phyloP scores from a whole-genome alignment of 2,888 invertebrate species.

The Patella caerulea region DNA sequence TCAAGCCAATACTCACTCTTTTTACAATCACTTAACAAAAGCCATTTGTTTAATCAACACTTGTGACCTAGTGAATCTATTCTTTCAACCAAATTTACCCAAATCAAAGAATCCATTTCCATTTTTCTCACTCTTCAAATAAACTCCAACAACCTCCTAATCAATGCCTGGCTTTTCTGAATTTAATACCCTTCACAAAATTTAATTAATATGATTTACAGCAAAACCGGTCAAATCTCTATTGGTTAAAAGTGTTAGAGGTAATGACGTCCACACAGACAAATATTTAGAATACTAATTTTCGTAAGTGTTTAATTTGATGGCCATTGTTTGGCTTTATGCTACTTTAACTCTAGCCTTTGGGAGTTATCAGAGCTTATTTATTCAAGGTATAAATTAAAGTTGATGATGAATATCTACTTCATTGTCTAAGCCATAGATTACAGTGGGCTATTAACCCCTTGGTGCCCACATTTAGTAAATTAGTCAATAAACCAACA shows the following conservation, averaged over 20 bases:
- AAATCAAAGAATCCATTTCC: background rate
- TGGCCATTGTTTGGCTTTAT: background rate
- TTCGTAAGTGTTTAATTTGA: background rate
- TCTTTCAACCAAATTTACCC: constrained; percentile 7
- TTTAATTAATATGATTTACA: background rate
- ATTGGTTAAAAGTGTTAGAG: background rate
- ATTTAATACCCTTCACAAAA: background rate
- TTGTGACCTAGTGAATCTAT: constrained; percentile 7
- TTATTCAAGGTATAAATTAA: background rate
- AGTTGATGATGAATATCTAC: background rate
- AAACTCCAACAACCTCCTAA: background rate
- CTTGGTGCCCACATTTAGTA: background rate
- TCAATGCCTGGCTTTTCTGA: background rate
- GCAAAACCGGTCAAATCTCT: background rate
- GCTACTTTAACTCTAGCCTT: background rate
- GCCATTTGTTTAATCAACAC: constrained; percentile 6
- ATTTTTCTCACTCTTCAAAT: background rate
- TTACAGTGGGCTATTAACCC: background rate
- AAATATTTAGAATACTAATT: constrained; percentile 11
- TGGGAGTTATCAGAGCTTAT: background rate
- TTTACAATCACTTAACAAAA: constrained; percentile 10
- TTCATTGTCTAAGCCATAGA: background rate
- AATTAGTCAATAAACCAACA: too few species aligned
- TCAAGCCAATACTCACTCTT: background rate
- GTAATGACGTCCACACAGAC: background rate